Conservation (phyloP, 2,797 vertebrate species). For the Coluber constrictor region DNA sequence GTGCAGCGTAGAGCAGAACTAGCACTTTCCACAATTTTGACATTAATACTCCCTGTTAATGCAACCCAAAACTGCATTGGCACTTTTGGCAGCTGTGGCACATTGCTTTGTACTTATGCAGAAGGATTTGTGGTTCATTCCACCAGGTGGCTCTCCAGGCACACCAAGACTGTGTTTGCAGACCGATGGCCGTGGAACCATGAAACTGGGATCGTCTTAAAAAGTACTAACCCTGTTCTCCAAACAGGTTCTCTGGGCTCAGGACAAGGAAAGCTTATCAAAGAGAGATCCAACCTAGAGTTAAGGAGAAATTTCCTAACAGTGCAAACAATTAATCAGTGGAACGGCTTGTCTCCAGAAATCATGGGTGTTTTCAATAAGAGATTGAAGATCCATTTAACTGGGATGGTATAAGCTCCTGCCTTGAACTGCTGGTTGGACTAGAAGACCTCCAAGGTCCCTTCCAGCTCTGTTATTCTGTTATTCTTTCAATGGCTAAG, state of each 20-base stretch:
- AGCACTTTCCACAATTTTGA: neutral
- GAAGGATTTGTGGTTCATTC: constrained; percentile 46
- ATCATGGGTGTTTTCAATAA: neutral
- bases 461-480: neutral
- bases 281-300: neutral
- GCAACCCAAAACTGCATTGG: neutral
- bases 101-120: neutral
- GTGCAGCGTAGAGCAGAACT: neutral
- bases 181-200: neutral
- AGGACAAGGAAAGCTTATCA: neutral
- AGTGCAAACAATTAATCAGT: neutral
- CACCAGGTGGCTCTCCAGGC: constrained; percentile 69
- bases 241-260: too few species aligned
- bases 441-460: neutral
- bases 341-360: neutral
- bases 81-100: neutral
- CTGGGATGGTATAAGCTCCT: neutral
- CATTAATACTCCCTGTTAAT: neutral
- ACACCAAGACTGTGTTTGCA: neutral
- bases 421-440: neutral
- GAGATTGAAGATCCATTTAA: neutral
- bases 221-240: neutral
- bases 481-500: neutral
- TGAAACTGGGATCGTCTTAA: neutral
- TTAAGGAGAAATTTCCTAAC: neutral